Percentiles rank a stretch among this genome's conserved stretches.
Evolutionary conservation across 1,140 invertebrate genomes (phyloP).

Genomic region (Dinoponera quadriceps): DNA sequence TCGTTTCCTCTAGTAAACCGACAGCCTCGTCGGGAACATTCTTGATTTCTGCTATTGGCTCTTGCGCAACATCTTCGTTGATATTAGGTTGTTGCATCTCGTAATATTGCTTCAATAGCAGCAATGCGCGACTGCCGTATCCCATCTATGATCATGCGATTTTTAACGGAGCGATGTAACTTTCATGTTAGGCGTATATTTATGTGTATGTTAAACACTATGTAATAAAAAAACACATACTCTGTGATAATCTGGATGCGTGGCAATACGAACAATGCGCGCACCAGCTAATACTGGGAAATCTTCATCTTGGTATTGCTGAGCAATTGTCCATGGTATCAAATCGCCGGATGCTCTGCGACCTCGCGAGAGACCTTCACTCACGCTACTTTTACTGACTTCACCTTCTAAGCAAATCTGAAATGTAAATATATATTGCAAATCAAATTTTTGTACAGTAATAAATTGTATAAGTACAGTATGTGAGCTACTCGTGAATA

Average conservation of each 20-base stretch:
- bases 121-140: slow-evolving; percentile 95
- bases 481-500: slow-evolving; percentile 11
- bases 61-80: slow-evolving; percentile 86
- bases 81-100: slow-evolving; percentile 92
- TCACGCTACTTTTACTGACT: slow-evolving; percentile 93
- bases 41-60: slow-evolving; percentile 84
- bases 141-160: slow-evolving; percentile 91
- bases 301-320: slow-evolving; percentile 97
- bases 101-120: slow-evolving; percentile 95
- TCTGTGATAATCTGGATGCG: slow-evolving; percentile 98
- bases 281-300: slow-evolving; percentile 97
- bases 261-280: slow-evolving; percentile 97
- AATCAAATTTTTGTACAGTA: neutral
- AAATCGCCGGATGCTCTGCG: slow-evolving; percentile 97
- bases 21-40: slow-evolving; percentile 87
- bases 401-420: slow-evolving; percentile 97
- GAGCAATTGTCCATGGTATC: slow-evolving; percentile 99
- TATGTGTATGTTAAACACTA: slow-evolving; percentile 29
- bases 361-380: slow-evolving; percentile 92
- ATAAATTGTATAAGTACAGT: slow-evolving; percentile 4
- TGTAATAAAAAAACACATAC: slow-evolving; percentile 84
- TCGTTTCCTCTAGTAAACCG: slow-evolving; percentile 88
- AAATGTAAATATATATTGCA: slow-evolving; percentile 12
- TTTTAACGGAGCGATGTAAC: slow-evolving; percentile 39
- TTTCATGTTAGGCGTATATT: neutral